These are phyloP conservation scores for Tachycineta bicolor DNA, from an alignment of 2,113 vertebrate species.

Conservation along the genomic window DNA sequence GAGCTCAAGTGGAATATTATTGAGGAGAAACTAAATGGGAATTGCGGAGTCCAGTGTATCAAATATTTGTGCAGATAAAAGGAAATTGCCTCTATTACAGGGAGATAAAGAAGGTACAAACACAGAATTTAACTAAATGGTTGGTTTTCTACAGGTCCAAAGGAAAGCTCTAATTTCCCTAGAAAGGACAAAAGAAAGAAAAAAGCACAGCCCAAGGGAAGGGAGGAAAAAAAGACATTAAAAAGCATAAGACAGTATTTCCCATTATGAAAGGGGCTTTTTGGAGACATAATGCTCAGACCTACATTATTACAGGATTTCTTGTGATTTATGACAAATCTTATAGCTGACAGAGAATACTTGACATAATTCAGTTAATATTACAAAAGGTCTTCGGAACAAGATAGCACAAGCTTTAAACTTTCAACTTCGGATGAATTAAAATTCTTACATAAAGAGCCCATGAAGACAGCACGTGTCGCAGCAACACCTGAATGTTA, in stretches of 20 bases:
- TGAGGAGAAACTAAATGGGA: background rate
- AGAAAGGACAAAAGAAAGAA: constrained; percentile 36
- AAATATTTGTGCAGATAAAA: constrained; percentile 6
- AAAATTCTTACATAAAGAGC: constrained; percentile 29
- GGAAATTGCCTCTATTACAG: background rate
- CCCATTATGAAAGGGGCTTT: constrained; percentile 54
- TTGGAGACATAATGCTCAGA: constrained; percentile 41
- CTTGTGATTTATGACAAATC: constrained; percentile 61
- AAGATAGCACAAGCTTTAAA: constrained; percentile 56
- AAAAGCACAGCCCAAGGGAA: constrained; percentile 57
- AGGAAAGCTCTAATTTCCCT: constrained; percentile 44
- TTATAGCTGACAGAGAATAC: constrained; percentile 50
- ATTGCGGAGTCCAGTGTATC: background rate
- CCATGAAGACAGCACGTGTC: background rate
- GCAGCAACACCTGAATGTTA: background rate
- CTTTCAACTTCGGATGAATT: constrained; percentile 34
- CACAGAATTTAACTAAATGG: background rate
- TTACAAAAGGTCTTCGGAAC: constrained; percentile 40
- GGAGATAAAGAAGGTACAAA: background rate
- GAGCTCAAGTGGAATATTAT: background rate
- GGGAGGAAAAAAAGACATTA: constrained; percentile 52
- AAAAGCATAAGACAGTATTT: constrained; percentile 43
- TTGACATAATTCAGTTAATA: constrained; percentile 62
- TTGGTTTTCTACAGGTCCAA: constrained; percentile 31
- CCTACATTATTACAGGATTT: constrained; percentile 51